phyloP scores from a whole-genome alignment of 2,797 vertebrate genomes.

The Gephyroberyx darwinii region DNA sequence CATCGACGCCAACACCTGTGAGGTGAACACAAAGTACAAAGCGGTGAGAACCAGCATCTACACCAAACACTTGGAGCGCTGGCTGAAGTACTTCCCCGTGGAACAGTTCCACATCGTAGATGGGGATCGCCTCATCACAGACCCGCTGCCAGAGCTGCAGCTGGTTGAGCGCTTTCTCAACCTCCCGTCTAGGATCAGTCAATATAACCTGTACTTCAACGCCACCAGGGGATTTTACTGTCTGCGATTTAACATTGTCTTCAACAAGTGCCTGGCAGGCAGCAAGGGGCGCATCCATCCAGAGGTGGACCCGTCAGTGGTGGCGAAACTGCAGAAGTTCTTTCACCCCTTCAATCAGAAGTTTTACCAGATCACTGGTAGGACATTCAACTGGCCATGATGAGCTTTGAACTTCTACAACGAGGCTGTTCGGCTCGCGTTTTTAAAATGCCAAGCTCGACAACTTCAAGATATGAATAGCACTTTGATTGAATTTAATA shows the following conservation, averaged over 20 bases:
- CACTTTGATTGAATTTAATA: constrained; percentile 86
- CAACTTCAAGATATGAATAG: constrained; percentile 69
- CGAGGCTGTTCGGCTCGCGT: constrained; percentile 32
- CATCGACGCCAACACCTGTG: constrained; percentile 89
- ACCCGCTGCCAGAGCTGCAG: constrained; percentile 93
- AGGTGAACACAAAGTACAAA: constrained; percentile 98
- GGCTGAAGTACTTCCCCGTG: constrained; percentile 94
- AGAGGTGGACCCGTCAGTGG: constrained; percentile 89
- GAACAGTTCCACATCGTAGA: constrained; percentile 96
- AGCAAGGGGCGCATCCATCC: constrained; percentile 97
- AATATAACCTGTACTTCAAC: constrained; percentile 96
- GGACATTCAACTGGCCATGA: constrained; percentile 96
- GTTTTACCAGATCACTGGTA: constrained; percentile 97
- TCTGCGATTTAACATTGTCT: constrained; percentile 94
- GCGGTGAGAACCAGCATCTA: constrained; percentile 96
- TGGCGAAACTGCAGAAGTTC: constrained; percentile 93
- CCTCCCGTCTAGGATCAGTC: constrained; percentile 92
- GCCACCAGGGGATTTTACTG: constrained; percentile 97
- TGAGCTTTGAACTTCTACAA: constrained; percentile 63
- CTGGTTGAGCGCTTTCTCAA: constrained; percentile 93
- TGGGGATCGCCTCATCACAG: constrained; percentile 92
- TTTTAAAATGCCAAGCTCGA: constrained; percentile 27
- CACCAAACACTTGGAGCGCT: constrained; percentile 94
- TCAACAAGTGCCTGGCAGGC: constrained; percentile 98
- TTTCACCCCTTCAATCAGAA: constrained; percentile 99